Conservation (phyloP, 1,140 invertebrate genomes). For the Homarus americanus region DNA sequence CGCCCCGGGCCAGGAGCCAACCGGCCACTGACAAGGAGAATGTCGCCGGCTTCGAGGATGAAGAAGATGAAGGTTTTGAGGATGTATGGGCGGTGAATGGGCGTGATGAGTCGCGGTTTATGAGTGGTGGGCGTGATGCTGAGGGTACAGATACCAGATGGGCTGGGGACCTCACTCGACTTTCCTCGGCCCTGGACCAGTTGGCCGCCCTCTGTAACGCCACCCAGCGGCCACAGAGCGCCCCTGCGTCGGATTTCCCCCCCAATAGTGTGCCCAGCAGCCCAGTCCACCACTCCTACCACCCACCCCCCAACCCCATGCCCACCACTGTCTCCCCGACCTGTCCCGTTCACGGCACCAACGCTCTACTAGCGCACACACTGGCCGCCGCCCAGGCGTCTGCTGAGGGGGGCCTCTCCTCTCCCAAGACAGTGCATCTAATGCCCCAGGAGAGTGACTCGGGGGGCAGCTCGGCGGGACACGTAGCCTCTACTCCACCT, state of each 20-base stretch:
- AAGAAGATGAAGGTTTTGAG: constrained; percentile 65
- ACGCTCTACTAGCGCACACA: constrained; percentile 38
- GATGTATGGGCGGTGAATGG: constrained; percentile 60
- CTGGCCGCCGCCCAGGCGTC: constrained; percentile 4
- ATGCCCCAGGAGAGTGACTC: constrained; percentile 49
- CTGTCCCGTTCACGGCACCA: constrained; percentile 57
- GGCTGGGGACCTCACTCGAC: constrained; percentile 58
- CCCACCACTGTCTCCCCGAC: constrained; percentile 58
- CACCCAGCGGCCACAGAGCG: constrained; percentile 42
- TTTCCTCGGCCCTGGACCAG: constrained; percentile 62
- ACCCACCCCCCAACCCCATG: constrained; percentile 34
- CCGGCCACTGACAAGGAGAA: constrained; percentile 63
- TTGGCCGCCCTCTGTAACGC: constrained; percentile 61
- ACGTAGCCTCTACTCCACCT: constrained; percentile 42
- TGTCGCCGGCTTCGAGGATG: constrained; percentile 28
- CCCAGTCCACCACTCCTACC: background rate
- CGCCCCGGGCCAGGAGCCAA: constrained; percentile 56
- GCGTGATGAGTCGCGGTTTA: constrained; percentile 36
- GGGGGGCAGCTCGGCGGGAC: constrained; percentile 51
- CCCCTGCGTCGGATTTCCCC: background rate
- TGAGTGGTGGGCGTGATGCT: constrained; percentile 34
- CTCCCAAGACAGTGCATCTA: background rate
- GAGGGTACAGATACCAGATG: constrained; percentile 43
- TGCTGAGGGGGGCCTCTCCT: constrained; percentile 16
- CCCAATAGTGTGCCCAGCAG: background rate